Evolutionary conservation across 2,888 invertebrate genomes (phyloP).

Genomic region (Pherbina coryleti): DNA sequence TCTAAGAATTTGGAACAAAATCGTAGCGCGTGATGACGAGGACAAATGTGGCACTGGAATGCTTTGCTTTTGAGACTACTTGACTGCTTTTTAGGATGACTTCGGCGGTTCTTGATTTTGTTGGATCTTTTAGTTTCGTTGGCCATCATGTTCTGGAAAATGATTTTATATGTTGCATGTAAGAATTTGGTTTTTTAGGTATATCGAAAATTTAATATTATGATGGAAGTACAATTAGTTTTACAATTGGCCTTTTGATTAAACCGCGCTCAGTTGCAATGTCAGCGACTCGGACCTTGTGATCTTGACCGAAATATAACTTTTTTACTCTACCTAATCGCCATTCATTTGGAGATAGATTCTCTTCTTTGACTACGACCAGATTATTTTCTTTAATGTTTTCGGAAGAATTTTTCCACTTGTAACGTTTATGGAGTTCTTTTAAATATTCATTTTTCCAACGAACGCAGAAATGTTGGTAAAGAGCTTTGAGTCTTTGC

Average conservation of each 20-base stretch:
- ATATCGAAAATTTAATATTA: background rate
- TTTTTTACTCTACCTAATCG: slow-evolving; percentile 4
- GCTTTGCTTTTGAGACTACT: too few relatives aligned
- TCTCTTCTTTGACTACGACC: slow-evolving; percentile 21
- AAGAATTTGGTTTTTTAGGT: too few relatives aligned
- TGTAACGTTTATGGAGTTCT: slow-evolving; percentile 3
- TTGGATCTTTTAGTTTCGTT: too few relatives aligned
- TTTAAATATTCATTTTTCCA: slow-evolving; percentile 19
- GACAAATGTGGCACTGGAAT: too few relatives aligned
- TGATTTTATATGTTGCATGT: too few relatives aligned
- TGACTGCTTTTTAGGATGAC: too few relatives aligned
- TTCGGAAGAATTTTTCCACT: slow-evolving; percentile 12
- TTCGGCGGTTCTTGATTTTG: too few relatives aligned
- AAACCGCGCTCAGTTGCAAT: background rate
- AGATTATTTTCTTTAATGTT: background rate
- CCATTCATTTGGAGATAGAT: slow-evolving; percentile 23
- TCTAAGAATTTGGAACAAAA: too few relatives aligned
- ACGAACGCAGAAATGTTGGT: background rate
- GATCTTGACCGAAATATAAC: background rate
- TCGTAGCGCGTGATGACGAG: too few relatives aligned
- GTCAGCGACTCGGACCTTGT: slow-evolving; percentile 17
- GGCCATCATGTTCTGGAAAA: too few relatives aligned
- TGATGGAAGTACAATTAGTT: slow-evolving; percentile 3
- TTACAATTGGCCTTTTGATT: background rate
- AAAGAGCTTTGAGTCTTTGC: slow-evolving; percentile 3